Conservation (phyloP, 2,888 invertebrate genomes). For the Ormyrus nitidulus region DNA sequence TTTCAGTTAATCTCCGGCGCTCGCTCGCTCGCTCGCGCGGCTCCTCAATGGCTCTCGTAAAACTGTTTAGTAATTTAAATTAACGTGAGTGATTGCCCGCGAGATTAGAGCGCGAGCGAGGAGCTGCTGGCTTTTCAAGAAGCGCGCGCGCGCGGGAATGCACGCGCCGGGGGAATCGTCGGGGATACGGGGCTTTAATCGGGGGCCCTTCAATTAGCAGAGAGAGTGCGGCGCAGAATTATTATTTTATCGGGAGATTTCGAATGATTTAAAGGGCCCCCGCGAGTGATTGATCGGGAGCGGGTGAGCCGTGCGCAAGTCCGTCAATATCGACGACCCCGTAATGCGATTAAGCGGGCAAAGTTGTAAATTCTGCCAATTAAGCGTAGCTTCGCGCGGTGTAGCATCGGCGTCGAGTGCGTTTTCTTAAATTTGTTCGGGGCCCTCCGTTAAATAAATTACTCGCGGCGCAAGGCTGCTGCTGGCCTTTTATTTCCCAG, state of each 20-base stretch:
- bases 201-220: slow-evolving; percentile 12
- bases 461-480: neutral
- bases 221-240: neutral
- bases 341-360: neutral
- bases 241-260: slow-evolving; percentile 24
- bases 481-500: neutral
- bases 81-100: slow-evolving; percentile 23
- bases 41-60: neutral
- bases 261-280: slow-evolving; percentile 16
- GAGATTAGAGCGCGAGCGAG: neutral
- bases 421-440: too few species aligned
- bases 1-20: slow-evolving; percentile 14
- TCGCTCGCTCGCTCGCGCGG: neutral
- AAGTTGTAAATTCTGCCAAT: slow-evolving; percentile 36
- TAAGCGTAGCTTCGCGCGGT: slow-evolving; percentile 8
- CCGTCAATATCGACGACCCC: neutral
- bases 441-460: too few species aligned
- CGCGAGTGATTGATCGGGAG: neutral
- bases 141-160: too few species aligned
- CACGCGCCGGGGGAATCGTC: too few species aligned
- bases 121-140: too few species aligned
- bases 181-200: neutral
- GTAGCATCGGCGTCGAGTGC: too few species aligned
- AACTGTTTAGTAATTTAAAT: slow-evolving; percentile 24
- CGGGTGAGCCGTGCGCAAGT: too few species aligned